Base-by-base conservation (phyloP, 2,888 invertebrate genomes). In the Limnephilus marmoratus region DNA sequence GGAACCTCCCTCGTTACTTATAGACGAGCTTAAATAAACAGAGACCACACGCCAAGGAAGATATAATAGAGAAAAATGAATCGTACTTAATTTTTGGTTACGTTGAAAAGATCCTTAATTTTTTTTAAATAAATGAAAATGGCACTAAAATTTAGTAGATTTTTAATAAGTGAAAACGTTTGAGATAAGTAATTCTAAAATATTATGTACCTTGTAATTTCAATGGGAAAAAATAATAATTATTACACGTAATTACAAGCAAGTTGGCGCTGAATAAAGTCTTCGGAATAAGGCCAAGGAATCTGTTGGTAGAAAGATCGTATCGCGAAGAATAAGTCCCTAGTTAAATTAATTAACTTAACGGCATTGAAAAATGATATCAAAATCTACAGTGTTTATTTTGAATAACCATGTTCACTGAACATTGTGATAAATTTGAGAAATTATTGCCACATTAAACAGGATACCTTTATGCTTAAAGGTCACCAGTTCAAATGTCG, bases 281-380 rank as follows among this genome's bases (percentile, higher is more conserved):
- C 53, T 53, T 41, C 29, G 45, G 91, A 91, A 88, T 87, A 88
- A 89, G 91, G 91, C 91, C 91, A 91, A 91, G 91, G 91, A 91
- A 87, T 34, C 24, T 87, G 85, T 82, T 34, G 18, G 34, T 68
- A 86, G 29, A 45, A 87, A 87, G 91, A 91, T 91, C 45, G 82
- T 81, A 86, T 91, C 91, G 82, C 82, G 9, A 81, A 31, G 68
- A 85, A 80, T 41, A 80, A 91, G 85, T 85, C 45, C 24, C 24
- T 86, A 81, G 45, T 89, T 85, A 91, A 41, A 86, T 37, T 68
- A 88, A 82, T 88, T 88, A 81, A 49, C 37, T 18, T 88, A 45
- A 81, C 68, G 89, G 83, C 88, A 91, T 91, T 91, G 91, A 91
- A 81, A 34, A 34, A n/a, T 49, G 12, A 18, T 45, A 34, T 41